These are phyloP conservation scores for Myripristis jacobus DNA, from an alignment of 2,797 vertebrate species.

Conservation along the genomic window DNA sequence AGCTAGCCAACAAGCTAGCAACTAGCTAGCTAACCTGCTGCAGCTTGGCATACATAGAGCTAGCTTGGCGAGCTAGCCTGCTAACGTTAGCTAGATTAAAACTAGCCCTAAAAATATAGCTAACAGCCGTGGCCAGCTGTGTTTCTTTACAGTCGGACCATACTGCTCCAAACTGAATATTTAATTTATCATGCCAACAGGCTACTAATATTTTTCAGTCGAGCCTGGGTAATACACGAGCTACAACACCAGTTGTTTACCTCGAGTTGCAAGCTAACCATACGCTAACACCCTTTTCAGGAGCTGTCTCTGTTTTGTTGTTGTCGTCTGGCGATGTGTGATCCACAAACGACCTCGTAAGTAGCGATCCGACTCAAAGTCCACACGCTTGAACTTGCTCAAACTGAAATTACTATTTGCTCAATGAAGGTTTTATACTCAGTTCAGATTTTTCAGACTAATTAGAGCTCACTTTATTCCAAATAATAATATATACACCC, in stretches of 20 bases:
- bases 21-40: slow-evolving; percentile 75
- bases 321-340: slow-evolving; percentile 79
- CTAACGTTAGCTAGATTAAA: slow-evolving; percentile 56
- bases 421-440: too few relatives aligned
- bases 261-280: slow-evolving; percentile 59
- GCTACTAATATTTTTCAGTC: not conserved
- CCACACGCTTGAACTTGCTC: not conserved
- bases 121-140: slow-evolving; percentile 44
- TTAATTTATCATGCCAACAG: slow-evolving; percentile 1
- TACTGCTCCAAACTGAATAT: not conserved
- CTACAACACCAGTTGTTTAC: slow-evolving; percentile 61
- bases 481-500: too few relatives aligned
- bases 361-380: not conserved
- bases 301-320: slow-evolving; percentile 82
- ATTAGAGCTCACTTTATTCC: too few relatives aligned
- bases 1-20: slow-evolving; percentile 73
- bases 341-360: slow-evolving; percentile 40
- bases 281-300: slow-evolving; percentile 72
- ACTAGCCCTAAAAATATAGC: slow-evolving; percentile 18
- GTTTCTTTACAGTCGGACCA: slow-evolving; percentile 20
- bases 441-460: too few relatives aligned
- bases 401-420: too few relatives aligned
- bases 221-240: slow-evolving; percentile 30
- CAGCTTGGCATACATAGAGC: slow-evolving; percentile 74
- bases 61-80: slow-evolving; percentile 65